A percentile compares a stretch with the other conserved stretches of the same genome.
phyloP scores from a whole-genome alignment of 1,140 invertebrate species.

The Leguminivora glycinivorella region DNA sequence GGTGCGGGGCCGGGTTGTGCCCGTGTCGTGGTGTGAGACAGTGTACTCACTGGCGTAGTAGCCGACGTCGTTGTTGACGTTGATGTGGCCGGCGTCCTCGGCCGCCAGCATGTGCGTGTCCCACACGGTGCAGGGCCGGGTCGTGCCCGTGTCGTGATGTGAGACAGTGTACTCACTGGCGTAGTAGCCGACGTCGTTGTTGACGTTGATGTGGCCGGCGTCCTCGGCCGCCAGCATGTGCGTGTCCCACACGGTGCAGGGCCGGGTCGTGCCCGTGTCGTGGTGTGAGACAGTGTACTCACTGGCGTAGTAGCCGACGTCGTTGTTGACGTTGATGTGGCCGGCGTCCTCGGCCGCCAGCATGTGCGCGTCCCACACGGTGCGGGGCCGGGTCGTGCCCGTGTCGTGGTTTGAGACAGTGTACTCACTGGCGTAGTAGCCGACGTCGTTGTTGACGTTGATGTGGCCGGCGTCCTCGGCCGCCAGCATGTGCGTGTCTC shows the following conservation, averaged over 20 bases:
- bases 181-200: slow-evolving; percentile 93
- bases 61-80: no score
- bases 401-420: no score
- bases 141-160: no score
- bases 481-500: slow-evolving; percentile 78
- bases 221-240: no score
- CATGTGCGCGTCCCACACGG: not conserved
- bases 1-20: no score
- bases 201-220: slow-evolving; percentile 85
- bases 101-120: no score
- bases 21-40: no score
- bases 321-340: slow-evolving; percentile 91
- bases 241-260: no score
- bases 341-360: not conserved
- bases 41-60: no score
- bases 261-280: no score
- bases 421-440: slow-evolving; percentile 85
- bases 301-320: slow-evolving; percentile 90
- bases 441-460: slow-evolving; percentile 92
- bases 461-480: slow-evolving; percentile 90
- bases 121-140: no score
- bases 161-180: slow-evolving; percentile 58
- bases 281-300: not conserved
- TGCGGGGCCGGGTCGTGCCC: not conserved
- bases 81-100: no score